Percentiles rank a stretch among this genome's conserved stretches.
Evolutionary conservation across 2,888 invertebrate species (phyloP).

Genomic region (Aphrophora alni): DNA sequence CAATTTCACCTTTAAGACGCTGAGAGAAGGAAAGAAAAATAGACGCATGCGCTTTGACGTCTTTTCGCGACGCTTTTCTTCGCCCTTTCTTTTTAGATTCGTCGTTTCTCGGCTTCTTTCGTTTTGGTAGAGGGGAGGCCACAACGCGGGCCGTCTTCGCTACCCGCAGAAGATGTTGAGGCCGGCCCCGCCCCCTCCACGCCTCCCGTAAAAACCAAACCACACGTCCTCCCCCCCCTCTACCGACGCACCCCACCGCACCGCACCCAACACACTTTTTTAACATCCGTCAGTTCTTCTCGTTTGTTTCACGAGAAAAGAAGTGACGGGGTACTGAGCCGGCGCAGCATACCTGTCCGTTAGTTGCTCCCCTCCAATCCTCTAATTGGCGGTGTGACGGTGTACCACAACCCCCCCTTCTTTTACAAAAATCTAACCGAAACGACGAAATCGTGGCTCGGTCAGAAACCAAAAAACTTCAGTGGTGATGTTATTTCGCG

Average conservation of each 20-base stretch:
- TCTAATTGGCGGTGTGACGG: conserved; percentile 50
- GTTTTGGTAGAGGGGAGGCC: conserved; percentile 49
- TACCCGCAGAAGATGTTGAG: conserved; percentile 45
- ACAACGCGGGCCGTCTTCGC: conserved; percentile 45
- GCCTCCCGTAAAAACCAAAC: conserved; percentile 45
- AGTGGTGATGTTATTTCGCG: not conserved
- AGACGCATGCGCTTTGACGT: not conserved
- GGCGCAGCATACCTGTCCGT: conserved; percentile 25
- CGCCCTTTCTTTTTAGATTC: conserved; percentile 41
- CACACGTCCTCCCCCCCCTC: conserved; percentile 38
- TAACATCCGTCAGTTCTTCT: conserved; percentile 47
- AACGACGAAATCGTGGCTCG: conserved; percentile 9
- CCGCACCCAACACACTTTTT: conserved; percentile 40
- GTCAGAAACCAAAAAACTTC: conserved; percentile 33
- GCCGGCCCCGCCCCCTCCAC: conserved; percentile 39
- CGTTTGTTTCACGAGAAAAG: conserved; percentile 44
- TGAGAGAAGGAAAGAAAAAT: conserved; percentile 27
- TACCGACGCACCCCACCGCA: conserved; percentile 31
- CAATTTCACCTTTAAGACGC: conserved; percentile 20
- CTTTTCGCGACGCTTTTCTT: conserved; percentile 33
- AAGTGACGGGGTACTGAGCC: conserved; percentile 35
- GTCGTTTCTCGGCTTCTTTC: conserved; percentile 49
- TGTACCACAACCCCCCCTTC: conserved; percentile 33
- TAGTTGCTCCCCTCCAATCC: conserved; percentile 33
- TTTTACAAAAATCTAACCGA: conserved; percentile 14